Percentiles rank a stretch among this genome's conserved stretches.
These are phyloP conservation scores for Zingel zingel DNA, from an alignment of 2,113 vertebrate species.

Conservation along the genomic window DNA sequence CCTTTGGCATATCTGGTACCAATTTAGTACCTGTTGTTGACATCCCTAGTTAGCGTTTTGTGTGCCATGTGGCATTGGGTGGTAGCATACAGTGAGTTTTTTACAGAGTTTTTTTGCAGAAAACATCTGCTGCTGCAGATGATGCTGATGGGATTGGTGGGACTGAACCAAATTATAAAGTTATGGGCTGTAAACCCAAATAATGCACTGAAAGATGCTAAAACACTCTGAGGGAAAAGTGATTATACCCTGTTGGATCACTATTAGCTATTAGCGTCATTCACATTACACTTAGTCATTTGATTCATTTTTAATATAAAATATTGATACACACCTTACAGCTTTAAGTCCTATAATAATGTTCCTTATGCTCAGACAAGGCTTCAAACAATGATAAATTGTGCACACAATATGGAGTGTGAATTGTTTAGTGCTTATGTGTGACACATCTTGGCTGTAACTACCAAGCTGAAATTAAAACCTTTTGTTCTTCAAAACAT, in stretches of 20 bases:
- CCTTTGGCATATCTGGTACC: no score
- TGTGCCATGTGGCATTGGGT: not conserved
- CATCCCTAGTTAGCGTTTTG: not conserved
- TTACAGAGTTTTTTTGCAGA: not conserved
- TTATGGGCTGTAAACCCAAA: not conserved
- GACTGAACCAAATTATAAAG: not conserved
- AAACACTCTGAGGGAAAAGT: no score
- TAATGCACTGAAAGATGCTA: not conserved
- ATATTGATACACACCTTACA: not conserved
- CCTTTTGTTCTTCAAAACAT: not conserved
- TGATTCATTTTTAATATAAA: not conserved
- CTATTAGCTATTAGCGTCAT: no score
- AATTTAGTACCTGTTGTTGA: no score
- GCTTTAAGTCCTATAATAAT: not conserved
- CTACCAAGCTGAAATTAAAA: not conserved
- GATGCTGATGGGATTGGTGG: not conserved
- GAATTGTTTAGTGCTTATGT: not conserved
- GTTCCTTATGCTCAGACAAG: not conserved
- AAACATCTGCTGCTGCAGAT: not conserved
- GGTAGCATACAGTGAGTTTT: not conserved
- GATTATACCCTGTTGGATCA: no score
- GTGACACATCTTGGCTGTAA: not conserved
- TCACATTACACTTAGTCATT: no score
- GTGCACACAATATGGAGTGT: not conserved
- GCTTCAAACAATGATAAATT: conserved; percentile 7